Base-by-base conservation (phyloP, 2,888 invertebrate species). In the Lasius platythorax region DNA sequence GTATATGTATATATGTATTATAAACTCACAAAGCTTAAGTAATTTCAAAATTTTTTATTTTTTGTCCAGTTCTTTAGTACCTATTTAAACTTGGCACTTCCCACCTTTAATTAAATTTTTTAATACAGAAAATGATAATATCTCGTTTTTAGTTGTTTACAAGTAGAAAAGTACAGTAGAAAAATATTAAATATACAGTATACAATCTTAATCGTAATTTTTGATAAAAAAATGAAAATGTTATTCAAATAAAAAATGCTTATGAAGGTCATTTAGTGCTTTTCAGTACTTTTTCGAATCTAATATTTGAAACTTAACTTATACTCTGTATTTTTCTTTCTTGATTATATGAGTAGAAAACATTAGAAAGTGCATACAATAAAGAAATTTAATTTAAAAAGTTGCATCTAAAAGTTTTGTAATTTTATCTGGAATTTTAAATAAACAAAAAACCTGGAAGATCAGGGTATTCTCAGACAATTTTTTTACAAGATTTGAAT, bases 11-110 rank as follows among this genome's bases (percentile, higher is more conserved):
- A 53, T 43, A 23, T 76, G 30, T 72, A 50, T 46, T 58, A 58
- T 58, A 58, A 79, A 46, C 28, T 82, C 64, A 67, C 73, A 72
- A 85, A 89, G 73, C 68, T 86, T 56, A 53, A 79, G 64, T 63
- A 83, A 61, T 81, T 82, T 74, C 18, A 66, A 53, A 58, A 11
- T 40, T 64, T 15, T 79, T 85, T 40, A 43, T 64, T 63, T 73
- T 63, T 58, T 50, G 33, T 46, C 81, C 72, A 73, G 86, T 50
- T 50, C n/a, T 50, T 0, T 50, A 1, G 15, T 46, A 50, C 6
- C 2, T 50, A 50, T 50, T 1, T 5, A 50, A 50, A 18, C 2
- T 50, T 50, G 18, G n/a, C 50, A n/a, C 50, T 18, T 50, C n/a
- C 2, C 50, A 46, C 5, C 4, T 50, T 50, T 18, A n/a, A 50